A percentile compares a stretch with the other conserved stretches of the same genome.
phyloP scores from a whole-genome alignment of 1,140 invertebrate species.

The Oncopeltus fasciatus region DNA sequence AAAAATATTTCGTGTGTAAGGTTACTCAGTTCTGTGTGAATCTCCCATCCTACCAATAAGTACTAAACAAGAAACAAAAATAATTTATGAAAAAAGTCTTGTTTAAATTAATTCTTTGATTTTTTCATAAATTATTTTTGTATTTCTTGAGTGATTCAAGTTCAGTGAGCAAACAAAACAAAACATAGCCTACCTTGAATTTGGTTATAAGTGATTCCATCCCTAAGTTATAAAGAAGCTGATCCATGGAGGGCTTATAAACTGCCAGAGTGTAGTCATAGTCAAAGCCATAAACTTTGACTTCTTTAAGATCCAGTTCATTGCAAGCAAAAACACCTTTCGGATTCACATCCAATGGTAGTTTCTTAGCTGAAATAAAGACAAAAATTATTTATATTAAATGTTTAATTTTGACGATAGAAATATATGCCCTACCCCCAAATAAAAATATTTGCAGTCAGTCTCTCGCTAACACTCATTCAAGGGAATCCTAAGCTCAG shows the following conservation, averaged over 20 bases:
- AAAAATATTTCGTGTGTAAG: no score
- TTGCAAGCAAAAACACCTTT: constrained; percentile 92
- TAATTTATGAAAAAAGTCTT: background rate
- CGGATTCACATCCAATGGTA: constrained; percentile 70
- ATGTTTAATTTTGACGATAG: constrained; percentile 1
- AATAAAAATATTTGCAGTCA: no score
- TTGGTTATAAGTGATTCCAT: constrained; percentile 73
- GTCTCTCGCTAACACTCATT: no score
- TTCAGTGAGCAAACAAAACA: no score
- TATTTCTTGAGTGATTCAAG: no score
- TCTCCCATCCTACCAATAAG: background rate
- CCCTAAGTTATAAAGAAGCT: constrained; percentile 83
- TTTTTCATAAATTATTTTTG: no score
- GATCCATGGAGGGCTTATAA: constrained; percentile 80
- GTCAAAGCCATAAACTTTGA: constrained; percentile 94
- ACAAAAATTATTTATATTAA: background rate
- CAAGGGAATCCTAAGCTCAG: no score
- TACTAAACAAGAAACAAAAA: background rate
- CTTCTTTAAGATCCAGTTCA: constrained; percentile 78
- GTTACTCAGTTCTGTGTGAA: no score
- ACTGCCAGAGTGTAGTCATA: constrained; percentile 97
- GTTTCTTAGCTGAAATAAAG: constrained; percentile 55
- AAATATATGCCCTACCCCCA: no score
- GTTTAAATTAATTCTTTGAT: no score
- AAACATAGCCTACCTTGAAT: constrained; percentile 53